Base-by-base conservation (phyloP, 2,888 invertebrate genomes). In the Serripes groenlandicus region DNA sequence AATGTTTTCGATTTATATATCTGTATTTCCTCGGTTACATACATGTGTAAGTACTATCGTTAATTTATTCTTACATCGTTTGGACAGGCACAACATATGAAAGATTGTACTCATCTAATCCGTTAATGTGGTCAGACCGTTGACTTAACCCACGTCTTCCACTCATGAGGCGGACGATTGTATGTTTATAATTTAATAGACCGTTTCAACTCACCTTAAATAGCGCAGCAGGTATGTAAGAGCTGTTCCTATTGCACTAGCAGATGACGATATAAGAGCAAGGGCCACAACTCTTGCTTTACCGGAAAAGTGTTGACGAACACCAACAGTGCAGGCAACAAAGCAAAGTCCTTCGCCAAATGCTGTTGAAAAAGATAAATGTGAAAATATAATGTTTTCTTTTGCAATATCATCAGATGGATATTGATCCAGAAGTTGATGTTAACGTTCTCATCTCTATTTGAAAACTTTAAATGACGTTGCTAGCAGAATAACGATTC, bases 291-390 rank as follows among this genome's bases (percentile, higher is more conserved):
- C 60, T 28, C 60, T 21, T 15, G 28, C 30, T 21, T 28, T 60
- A 28, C 60, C 60, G 11, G 11, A 5, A 30, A 60, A 60, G 21
- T 5, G 23, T 28, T 60, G 28, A 7, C 60, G 60, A 3, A 60
- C 60, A 7, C 60, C 60, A 60, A 60, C 30, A 5, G 60, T 21
- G 30, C 60, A 60, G 9, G 60, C 60, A 60, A 60, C 30, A 21
- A 60, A 60, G 21, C 28, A 60, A 11, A 60, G 11, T 30, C 60
- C 60, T 4, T 11, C 4, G 3, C 60, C 60, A 60, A 4, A 60
- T 60, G 60, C 60, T 60, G 30, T 11, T 28, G 30, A 60, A 7
- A 56, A n/a, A n/a, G n/a, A n/a, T n/a, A n/a, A n/a, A n/a, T n/a
- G n/a, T n/a, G n/a, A n/a, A n/a, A n/a, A n/a, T n/a, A n/a, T n/a